These are phyloP conservation scores for Semotilus atromaculatus DNA, from an alignment of 2,797 vertebrate genomes.

Conservation along the genomic window DNA sequence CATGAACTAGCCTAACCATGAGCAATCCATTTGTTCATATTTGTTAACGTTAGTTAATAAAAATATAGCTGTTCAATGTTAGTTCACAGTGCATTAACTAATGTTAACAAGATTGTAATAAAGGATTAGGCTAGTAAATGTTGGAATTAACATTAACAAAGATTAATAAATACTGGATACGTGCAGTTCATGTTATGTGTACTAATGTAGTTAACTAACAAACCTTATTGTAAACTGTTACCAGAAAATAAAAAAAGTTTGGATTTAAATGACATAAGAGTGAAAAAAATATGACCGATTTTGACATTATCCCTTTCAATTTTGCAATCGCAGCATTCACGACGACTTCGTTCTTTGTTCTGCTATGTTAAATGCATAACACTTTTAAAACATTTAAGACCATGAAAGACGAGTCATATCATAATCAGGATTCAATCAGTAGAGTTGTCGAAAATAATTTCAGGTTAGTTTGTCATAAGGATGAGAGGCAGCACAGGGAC, in stretches of 20 bases:
- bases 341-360: not conserved
- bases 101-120: too few species aligned
- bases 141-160: too few species aligned
- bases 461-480: not conserved
- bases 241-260: not conserved
- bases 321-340: not conserved
- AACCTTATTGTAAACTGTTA: too few species aligned
- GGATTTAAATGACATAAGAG: not conserved
- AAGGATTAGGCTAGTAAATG: too few species aligned
- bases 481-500: slow-evolving; percentile 17
- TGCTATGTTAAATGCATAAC: slow-evolving; percentile 39
- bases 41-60: too few species aligned
- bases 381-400: slow-evolving; percentile 11
- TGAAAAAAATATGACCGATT: not conserved
- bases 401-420: slow-evolving; percentile 17
- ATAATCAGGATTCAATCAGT: slow-evolving; percentile 32
- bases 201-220: too few species aligned
- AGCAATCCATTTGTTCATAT: too few species aligned
- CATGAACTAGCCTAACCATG: too few species aligned
- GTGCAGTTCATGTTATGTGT: too few species aligned
- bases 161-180: too few species aligned
- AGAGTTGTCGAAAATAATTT: slow-evolving; percentile 41
- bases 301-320: not conserved
- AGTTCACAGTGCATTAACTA: too few species aligned
- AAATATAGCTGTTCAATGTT: too few species aligned